Base-by-base conservation (phyloP, 2,797 vertebrate species). In the Rhinoraja longicauda region DNA sequence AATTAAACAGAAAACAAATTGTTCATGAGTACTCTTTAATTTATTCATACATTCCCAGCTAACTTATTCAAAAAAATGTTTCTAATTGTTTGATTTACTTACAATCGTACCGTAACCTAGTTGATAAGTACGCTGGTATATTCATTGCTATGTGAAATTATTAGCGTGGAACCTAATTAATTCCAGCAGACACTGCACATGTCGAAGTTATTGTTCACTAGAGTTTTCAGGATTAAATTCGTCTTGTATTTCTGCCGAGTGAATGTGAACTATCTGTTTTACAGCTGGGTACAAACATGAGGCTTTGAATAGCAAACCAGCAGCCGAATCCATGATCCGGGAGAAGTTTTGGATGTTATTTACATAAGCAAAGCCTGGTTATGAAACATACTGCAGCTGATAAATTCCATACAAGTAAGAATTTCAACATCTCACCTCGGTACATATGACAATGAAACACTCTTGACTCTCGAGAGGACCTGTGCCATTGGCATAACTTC, bases 1-100 rank as follows among this genome's bases (percentile, higher is more conserved):
- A 88, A 88, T 67, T 67, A 88, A 36, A n/a, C 88, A 84, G 29
- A 67, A 88, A 88, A 67, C 84, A 88, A 88, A 88, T 88, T 67
- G 81, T 39, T 88, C 64, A 88, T 32, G 84, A 88, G n/a, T 67
- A 88, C 21, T 32, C 17, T n/a, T 88, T 67, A 88, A 88, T 88
- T 88, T 67, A 88, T 88, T 88, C 59, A 67, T 67, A n/a, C 84
- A 36, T 88, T 88, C 21, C 59, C 8, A 9, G 62, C 17, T 67
- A 67, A 88, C 3, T 67, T 88, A 67, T 67, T 88, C 17, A 32
- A 32, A 67, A 84, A 86, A 10, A 67, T 88, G 84, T 88, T 88
- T 36, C 17, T 36, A 64, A 88, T 88, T 88, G n/a, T 88, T 88
- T 88, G 32, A 67, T 67, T 88, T n/a, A 67, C 26, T 86, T 21